Percentiles rank a stretch among this genome's conserved stretches.
Conservation (phyloP, 1,140 invertebrate genomes). For the Bombus fervidus region DNA sequence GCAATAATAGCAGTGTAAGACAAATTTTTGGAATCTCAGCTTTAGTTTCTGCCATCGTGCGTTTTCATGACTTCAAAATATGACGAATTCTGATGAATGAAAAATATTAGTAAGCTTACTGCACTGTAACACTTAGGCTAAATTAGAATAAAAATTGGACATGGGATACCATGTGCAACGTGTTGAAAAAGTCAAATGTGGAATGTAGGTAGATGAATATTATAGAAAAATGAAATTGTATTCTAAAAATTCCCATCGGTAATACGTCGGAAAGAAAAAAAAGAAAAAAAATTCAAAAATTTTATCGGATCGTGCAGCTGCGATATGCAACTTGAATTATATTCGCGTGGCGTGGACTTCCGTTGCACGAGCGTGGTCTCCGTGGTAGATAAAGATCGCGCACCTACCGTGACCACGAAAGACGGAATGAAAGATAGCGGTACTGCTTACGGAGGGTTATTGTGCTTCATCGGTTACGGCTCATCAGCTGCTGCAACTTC, state of each 20-base stretch:
- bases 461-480: slow-evolving; percentile 79
- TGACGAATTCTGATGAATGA: background rate
- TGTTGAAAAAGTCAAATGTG: background rate
- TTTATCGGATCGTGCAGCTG: background rate
- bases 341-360: slow-evolving; percentile 10
- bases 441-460: slow-evolving; percentile 79
- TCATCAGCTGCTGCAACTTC: slow-evolving; percentile 76
- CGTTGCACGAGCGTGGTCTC: slow-evolving; percentile 15
- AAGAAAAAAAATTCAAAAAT: background rate
- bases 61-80: background rate
- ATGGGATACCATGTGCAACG: accelerated
- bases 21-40: background rate
- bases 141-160: too few species aligned
- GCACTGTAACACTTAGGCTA: too few species aligned
- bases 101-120: background rate
- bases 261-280: too few species aligned
- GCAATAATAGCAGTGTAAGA: too few species aligned
- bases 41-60: background rate
- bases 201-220: background rate
- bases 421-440: slow-evolving; percentile 76
- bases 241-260: background rate
- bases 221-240: background rate
- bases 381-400: slow-evolving; percentile 55
- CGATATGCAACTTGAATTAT: background rate
- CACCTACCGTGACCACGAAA: slow-evolving; percentile 52